phyloP scores from a whole-genome alignment of 2,888 invertebrate genomes.

The Agrypnus murinus region DNA sequence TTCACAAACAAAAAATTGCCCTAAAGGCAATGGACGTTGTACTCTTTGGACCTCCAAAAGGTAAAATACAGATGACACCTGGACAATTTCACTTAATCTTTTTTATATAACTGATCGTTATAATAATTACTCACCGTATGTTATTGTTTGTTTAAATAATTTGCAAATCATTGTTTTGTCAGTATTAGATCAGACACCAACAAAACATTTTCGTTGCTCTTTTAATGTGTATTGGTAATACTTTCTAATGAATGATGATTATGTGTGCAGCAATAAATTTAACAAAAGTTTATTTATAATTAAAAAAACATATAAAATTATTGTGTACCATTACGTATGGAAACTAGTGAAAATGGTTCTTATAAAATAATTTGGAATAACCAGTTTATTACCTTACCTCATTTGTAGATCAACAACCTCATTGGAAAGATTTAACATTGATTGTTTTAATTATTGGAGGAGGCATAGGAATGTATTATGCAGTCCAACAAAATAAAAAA shows the following conservation, averaged over 20 bases:
- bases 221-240: not conserved
- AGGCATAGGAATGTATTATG: constrained; percentile 93
- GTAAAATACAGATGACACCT: constrained; percentile 72
- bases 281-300: not conserved
- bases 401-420: constrained; percentile 65
- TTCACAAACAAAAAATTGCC: constrained; percentile 97
- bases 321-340: constrained; percentile 20
- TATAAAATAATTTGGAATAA: constrained; percentile 1
- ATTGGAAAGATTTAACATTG: constrained; percentile 92
- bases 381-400: not conserved
- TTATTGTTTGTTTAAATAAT: constrained; percentile 22
- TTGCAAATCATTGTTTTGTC: constrained; percentile 41
- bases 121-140: constrained; percentile 35
- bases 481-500: constrained; percentile 91
- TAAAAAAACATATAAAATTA: not conserved
- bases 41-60: constrained; percentile 97
- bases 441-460: constrained; percentile 89
- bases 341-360: constrained; percentile 26
- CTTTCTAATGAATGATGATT: too few species aligned
- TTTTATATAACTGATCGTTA: constrained; percentile 38
- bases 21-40: constrained; percentile 99
- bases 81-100: constrained; percentile 11
- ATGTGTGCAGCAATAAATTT: too few species aligned
- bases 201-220: not conserved
- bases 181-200: not conserved